Evolutionary conservation across 2,797 vertebrate species (phyloP), one percentile per base, ranked within the genome.

Genomic region (Schizopygopsis pylzovi): DNA sequence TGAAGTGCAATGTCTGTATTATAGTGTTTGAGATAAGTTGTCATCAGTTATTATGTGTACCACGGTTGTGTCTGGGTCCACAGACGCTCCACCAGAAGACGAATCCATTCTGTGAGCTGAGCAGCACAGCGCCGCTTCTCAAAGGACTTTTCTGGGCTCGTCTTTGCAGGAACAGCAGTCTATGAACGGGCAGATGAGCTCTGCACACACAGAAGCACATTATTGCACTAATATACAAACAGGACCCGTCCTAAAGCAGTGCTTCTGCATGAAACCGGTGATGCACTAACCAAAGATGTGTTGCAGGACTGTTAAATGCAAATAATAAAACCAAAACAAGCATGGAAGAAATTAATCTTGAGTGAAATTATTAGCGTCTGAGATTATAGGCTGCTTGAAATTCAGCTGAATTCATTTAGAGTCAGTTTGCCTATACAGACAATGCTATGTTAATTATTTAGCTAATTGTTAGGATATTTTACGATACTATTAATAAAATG

Each of bases 121-220:
- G 86, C 28, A 93, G 90, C 70, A 93, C 49, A 0, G 85, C 87
- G 39, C 79, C 33, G 54, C 82, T 91, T 67, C 91, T 93, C 73
- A 90, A 70, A 85, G 84, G 75, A 9, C 85, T 89, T 63, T 63
- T 56, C n/a, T 61, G 54, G 2, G 91, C 93, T 70, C 90, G 85
- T 1, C 86, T 79, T 82, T 93, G 92, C 82, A 95, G 87, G 83
- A 95, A 94, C 73, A 93, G 45, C 71, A 94, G 85, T 76, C 83
- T 67, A 70, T 93, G 92, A 84, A 85, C 85, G 0, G 91, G 91
- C 2, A 89, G 59, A 37, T 2, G 20, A 45, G 6, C 82, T 76
- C 92, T 68, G 22, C 25, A 71, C 25, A 85, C 77, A 82, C 33
- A 72, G 56, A 20, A 82, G 61, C 39, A n/a, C 59, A 68, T 45